Evolutionary conservation across 2,888 invertebrate genomes (phyloP), one percentile per base, ranked within the genome.

Genomic region (Mimachlamys varia): DNA sequence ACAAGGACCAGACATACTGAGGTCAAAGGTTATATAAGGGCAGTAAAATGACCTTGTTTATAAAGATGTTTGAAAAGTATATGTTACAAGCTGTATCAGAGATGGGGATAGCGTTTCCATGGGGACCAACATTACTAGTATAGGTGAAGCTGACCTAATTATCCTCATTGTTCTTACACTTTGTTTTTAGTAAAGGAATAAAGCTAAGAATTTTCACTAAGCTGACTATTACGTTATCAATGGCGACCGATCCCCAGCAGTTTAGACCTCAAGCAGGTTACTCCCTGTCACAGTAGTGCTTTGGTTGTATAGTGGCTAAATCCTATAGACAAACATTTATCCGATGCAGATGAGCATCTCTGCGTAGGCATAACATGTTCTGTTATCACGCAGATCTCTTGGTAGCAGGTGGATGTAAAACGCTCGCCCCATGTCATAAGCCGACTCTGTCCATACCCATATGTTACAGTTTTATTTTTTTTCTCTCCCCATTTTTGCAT

Each of bases 351-450:
- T 76, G 62, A 62, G 62, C n/a, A 62, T 62, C 62, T 62, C 22
- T 7, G 0, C 22, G 76, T 33, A 76, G n/a, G 22, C 22, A n/a
- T 58, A 58, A 58, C 76, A 15, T 22, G 10, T 33, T 76, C 76
- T 27, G 76, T 76, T 33, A 76, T 76, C 76, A 22, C 33, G 27
- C 76, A 33, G 33, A 33, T 76, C 33, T 33, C 12, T 22, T 33
- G 76, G 22, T 33, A 76, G 76, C 76, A 76, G 76, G 76, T 76
- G 76, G 7, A 76, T 33, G 12, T 33, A 76, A 76, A 76, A 76
- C 76, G 33, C 76, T 76, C 33, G 33, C 33, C 76, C 76, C 76
- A 76, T 76, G 76, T 76, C 76, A 76, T 76, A 76, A 76, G 76
- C 76, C 12, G 76, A 76, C 27, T 33, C 12, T 76, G 27, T 27